phyloP scores from a whole-genome alignment of 2,113 vertebrate genomes.

The Dicrurus megarhynchus region DNA sequence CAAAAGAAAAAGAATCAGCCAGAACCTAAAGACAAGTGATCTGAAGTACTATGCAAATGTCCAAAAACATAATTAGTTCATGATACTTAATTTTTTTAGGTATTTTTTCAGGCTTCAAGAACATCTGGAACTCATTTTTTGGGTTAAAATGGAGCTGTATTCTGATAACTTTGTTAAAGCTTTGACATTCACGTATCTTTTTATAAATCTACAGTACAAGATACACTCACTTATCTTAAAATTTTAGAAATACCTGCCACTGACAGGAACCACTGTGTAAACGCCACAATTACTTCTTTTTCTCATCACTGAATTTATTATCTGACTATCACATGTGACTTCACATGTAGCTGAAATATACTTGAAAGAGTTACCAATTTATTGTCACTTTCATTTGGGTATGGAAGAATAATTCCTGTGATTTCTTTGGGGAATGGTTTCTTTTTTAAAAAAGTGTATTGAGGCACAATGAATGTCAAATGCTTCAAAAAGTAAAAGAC shows the following conservation, averaged over 20 bases:
- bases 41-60: background rate
- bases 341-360: background rate
- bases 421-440: conserved; percentile 69
- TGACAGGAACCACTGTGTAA: background rate
- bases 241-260: background rate
- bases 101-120: background rate
- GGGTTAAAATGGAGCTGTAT: background rate
- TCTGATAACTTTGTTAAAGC: background rate
- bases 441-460: background rate
- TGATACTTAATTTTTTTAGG: background rate
- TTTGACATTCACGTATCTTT: background rate
- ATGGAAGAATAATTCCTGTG: conserved; percentile 43
- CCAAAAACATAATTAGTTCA: background rate
- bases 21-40: background rate
- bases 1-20: background rate
- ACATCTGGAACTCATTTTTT: background rate
- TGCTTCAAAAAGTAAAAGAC: conserved; percentile 62
- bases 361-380: conserved; percentile 22
- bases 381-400: conserved; percentile 12
- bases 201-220: background rate
- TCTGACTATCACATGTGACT: background rate
- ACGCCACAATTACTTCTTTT: background rate
- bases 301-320: conserved; percentile 13
- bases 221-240: background rate
- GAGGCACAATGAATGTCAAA: conserved; percentile 69